These are phyloP conservation scores for Melolontha melolontha DNA, from an alignment of 2,888 invertebrate genomes.

Conservation along the genomic window DNA sequence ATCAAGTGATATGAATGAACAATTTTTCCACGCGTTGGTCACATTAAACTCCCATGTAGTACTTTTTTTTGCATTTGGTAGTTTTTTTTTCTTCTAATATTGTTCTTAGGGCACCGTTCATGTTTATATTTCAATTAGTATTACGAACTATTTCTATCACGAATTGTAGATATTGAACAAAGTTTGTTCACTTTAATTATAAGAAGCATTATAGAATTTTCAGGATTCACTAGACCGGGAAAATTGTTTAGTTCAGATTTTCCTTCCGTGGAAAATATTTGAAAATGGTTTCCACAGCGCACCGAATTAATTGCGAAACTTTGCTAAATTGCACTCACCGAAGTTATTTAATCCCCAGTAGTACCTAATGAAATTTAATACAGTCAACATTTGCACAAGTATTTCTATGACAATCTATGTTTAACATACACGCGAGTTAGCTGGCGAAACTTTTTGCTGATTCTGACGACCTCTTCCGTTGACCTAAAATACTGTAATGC, in stretches of 20 bases:
- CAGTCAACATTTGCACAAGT: conserved; percentile 43
- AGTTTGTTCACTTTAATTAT: no score
- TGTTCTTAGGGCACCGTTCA: no score
- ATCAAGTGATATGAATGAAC: no score
- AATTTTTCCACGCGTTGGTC: no score
- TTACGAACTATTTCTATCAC: no score
- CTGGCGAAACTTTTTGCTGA: conserved; percentile 40
- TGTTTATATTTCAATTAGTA: no score
- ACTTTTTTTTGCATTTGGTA: no score
- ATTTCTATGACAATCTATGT: conserved; percentile 41
- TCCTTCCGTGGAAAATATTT: conserved; percentile 27
- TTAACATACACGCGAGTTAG: conserved; percentile 35
- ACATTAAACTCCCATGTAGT: no score
- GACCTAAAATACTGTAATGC: conserved; percentile 13
- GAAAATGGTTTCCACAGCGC: conserved; percentile 25
- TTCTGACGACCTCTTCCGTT: conserved; percentile 33
- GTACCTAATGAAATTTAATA: conserved; percentile 42
- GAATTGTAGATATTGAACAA: no score
- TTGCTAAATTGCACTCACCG: conserved; percentile 30
- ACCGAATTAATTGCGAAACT: conserved; percentile 35
- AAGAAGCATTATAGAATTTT: background rate
- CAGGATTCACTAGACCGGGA: background rate
- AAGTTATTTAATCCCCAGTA: conserved; percentile 39
- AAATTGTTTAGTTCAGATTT: conserved; percentile 12
- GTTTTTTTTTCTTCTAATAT: no score